Base-by-base conservation (phyloP, 2,888 invertebrate species). In the Chrysotoxum bicinctum region DNA sequence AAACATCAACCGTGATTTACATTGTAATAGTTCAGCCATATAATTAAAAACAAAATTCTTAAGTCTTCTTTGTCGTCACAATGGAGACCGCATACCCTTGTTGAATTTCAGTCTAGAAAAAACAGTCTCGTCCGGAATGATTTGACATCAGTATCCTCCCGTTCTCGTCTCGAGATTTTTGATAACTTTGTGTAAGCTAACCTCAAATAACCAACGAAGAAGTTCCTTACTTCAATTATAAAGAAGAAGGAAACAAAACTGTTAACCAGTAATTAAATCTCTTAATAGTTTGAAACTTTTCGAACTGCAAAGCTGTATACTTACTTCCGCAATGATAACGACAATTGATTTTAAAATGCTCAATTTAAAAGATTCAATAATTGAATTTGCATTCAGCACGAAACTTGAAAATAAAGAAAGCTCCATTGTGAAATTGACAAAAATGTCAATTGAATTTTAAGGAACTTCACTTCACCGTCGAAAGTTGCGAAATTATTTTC, bases 281-380 rank as follows among this genome's bases (percentile, higher is more conserved):
- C n/a, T 40, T 40, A 6, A 40, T n/a, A 6, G 14, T 40, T 40
- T n/a, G 5, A 74, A n/a, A 62, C 68, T 16, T 52, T 37, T 54
- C n/a, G 23, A 66, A 54, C 30, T 70, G 35, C 30, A 54, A n/a
- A 52, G 70, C 40, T 43, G 10, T 2, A 9, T 14, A 76, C 81
- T 66, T 76, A 72, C 26, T 81, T 70, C 62, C 58, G 58, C 64
- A 30, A 26, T 58, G 56, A 48, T 66, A 32, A 56, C 35, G 69
- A 48, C 48, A 76, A 75, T 81, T 64, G 56, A 56, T 64, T 81
- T 52, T 10, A 69, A 70, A 80, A 75, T 37, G 45, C 50, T 35
- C 21, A 54, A 69, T 52, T 78, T 30, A 62, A n/a, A 26, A 60
- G 30, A 50, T 69, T 50, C 50, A 72, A 76, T 54, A 30, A 52